Conservation (phyloP, 2,113 vertebrate genomes). For the Pachypanchax playfairii region DNA sequence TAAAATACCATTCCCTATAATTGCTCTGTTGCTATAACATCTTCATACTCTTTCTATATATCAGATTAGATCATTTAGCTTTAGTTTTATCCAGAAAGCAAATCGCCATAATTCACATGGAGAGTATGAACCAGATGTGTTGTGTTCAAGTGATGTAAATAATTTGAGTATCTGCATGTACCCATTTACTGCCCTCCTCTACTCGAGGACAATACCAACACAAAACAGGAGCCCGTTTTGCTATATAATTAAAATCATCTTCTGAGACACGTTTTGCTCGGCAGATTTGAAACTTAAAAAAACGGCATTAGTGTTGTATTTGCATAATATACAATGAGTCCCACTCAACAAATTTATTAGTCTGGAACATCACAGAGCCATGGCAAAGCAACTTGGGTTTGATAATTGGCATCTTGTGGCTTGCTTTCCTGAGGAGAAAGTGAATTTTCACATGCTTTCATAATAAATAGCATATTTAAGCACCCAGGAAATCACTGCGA, state of each 20-base stretch:
- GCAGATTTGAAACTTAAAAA: constrained; percentile 79
- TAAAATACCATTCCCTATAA: constrained; percentile 58
- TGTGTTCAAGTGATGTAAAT: constrained; percentile 55
- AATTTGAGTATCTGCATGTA: constrained; percentile 59
- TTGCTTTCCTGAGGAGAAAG: constrained; percentile 94
- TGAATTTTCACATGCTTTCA: constrained; percentile 94
- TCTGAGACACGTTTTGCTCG: constrained; percentile 74
- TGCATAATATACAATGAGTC: constrained; percentile 84
- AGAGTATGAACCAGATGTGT: constrained; percentile 33
- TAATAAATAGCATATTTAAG: constrained; percentile 99
- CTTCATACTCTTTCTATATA: constrained; percentile 57
- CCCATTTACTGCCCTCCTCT: constrained; percentile 46
- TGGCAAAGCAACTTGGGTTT: constrained; percentile 79
- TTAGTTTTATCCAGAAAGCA: constrained; percentile 29
- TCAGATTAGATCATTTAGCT: constrained; percentile 57
- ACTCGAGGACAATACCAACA: constrained; percentile 66
- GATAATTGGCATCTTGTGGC: constrained; percentile 87
- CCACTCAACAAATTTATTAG: constrained; percentile 82
- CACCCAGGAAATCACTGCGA: constrained; percentile 98
- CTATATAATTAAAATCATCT: constrained; percentile 76
- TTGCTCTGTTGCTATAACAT: constrained; percentile 41
- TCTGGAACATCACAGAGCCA: constrained; percentile 78
- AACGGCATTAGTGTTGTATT: constrained; percentile 79
- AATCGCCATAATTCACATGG: constrained; percentile 41
- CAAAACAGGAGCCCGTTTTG: constrained; percentile 62